A percentile compares a stretch with the other conserved stretches of the same genome.
Evolutionary conservation across 2,797 vertebrate species (phyloP).

Genomic region (Chiloscyllium punctatum): DNA sequence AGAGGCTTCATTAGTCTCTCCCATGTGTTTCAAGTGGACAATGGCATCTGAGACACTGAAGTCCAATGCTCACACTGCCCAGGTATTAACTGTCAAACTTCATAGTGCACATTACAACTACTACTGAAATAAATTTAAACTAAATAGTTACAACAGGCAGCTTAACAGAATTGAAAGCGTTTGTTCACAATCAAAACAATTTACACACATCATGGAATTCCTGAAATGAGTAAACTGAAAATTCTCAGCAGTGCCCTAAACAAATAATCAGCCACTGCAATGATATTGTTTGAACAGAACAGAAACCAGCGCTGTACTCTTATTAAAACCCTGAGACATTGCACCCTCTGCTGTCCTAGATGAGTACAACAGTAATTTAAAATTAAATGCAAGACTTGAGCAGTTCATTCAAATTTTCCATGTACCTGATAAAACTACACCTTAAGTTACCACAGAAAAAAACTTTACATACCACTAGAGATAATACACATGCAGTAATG

Average conservation of each 20-base stretch:
- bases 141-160: not conserved
- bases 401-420: not conserved
- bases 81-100: not conserved
- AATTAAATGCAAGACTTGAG: not conserved
- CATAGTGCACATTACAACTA: not conserved
- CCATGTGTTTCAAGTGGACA: not conserved
- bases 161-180: not conserved
- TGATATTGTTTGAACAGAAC: not conserved
- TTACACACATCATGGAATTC: not conserved
- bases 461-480: not conserved
- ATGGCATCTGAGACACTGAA: not conserved
- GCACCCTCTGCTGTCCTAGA: constrained; percentile 1
- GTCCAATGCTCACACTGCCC: not conserved
- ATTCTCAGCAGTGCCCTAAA: not conserved
- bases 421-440: not conserved
- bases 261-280: not conserved
- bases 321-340: not conserved
- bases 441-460: not conserved
- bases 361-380: not conserved
- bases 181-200: not conserved
- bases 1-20: not conserved
- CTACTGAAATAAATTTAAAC: not conserved
- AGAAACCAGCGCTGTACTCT: not conserved
- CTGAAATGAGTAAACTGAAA: not conserved
- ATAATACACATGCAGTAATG: not conserved